Evolutionary conservation across 2,113 vertebrate species (phyloP), one percentile per base, ranked within the genome.

Genomic region (Poecilia latipinna): DNA sequence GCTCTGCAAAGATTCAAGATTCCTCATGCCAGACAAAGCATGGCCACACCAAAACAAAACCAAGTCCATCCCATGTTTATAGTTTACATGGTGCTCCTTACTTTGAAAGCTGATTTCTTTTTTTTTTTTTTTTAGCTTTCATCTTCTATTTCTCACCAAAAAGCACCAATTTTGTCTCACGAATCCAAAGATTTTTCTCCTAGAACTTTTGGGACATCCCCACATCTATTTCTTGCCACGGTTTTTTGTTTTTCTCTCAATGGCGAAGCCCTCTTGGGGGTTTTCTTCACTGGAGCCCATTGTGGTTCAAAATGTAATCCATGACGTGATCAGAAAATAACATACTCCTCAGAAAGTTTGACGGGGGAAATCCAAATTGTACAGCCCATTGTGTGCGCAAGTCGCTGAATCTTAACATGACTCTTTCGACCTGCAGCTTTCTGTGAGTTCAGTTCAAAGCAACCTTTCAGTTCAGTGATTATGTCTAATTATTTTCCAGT

Each of bases 391-490:
- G 39, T 42, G 12, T 42, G 39, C 1, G 4, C 44, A 88, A 88
- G 74, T 77, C 85, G 75, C 76, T 66, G 29, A 57, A 64, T 86
- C 67, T 88, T 88, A 84, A 82, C 77, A 86, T 82, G 78, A 74
- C 24, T 37, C 31, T 76, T 70, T 72, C 63, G 75, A 74, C 62
- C 68, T 75, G 70, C 65, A 83, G 42, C 83, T 62, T 51, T 10
- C 61, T 65, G 37, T 61, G 29, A 75, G 68, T 71, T 61, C 26
- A 65, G 61, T 68, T 68, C 24, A 70, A 63, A 32, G 48, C 42
- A 74, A 48, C 61, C 65, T 72, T 22, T 19, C 65, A 65, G 48
- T 48, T 26, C 37, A 65, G 51, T 15, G 42, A 79, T 72, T 77
- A 44, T 17, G 63, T 70, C 61, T 48, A 69, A 78, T 64, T 72